phyloP scores from a whole-genome alignment of 35 echinoderm and acorn worm genomes.

The Antedon bifida region DNA sequence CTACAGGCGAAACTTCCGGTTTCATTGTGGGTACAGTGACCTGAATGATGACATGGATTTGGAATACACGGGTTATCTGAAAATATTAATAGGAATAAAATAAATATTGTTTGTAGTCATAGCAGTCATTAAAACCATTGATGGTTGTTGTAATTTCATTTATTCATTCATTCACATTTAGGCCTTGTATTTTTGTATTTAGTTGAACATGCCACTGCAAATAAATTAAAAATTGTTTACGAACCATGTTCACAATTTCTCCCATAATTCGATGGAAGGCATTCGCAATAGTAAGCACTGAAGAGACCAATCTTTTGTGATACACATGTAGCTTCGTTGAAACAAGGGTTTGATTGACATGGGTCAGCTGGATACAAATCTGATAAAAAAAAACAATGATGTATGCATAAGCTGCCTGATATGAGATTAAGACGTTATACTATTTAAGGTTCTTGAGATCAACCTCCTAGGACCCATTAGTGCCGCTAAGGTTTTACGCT shows the following conservation, averaged over 20 bases:
- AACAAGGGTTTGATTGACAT: neutral
- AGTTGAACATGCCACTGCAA: too few relatives aligned
- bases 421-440: too few relatives aligned
- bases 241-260: neutral
- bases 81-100: neutral
- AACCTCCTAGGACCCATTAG: too few relatives aligned
- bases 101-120: too few relatives aligned
- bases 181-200: too few relatives aligned
- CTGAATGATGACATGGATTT: neutral
- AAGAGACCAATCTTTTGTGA: neutral
- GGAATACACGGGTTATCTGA: neutral
- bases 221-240: too few relatives aligned
- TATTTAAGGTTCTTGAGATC: too few relatives aligned
- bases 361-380: neutral
- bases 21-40: neutral
- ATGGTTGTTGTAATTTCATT: too few relatives aligned
- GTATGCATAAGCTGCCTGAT: too few relatives aligned
- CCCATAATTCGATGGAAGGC: neutral
- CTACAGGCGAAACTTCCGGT: neutral
- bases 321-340: neutral
- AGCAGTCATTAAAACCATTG: too few relatives aligned
- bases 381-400: neutral
- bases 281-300: neutral
- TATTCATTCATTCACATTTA: too few relatives aligned
- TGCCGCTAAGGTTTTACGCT: too few relatives aligned